Percentiles rank a stretch among this genome's conserved stretches.
Evolutionary conservation across 1,140 invertebrate species (phyloP).

Genomic region (Drosophila chauvacae): DNA sequence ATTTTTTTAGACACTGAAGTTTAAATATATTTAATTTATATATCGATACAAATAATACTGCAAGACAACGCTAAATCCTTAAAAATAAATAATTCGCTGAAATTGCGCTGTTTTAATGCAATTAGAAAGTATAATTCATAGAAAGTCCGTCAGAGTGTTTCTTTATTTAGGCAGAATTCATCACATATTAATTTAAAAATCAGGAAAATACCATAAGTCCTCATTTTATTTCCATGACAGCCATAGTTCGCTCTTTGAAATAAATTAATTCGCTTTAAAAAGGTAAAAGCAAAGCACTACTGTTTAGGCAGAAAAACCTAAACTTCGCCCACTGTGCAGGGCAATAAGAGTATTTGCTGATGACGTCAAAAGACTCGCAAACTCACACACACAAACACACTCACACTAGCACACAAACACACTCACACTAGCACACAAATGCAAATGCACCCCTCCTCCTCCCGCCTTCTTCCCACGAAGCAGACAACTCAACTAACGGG

Average conservation of each 20-base stretch:
- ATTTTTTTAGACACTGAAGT: too few relatives aligned
- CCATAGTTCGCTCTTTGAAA: not conserved
- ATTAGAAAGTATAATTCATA: not conserved
- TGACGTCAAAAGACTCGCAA: constrained; percentile 66
- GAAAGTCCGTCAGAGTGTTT: not conserved
- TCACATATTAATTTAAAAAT: not conserved
- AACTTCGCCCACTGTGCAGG: not conserved
- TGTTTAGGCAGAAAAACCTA: too few relatives aligned
- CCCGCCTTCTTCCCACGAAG: not conserved
- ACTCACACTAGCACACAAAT: constrained; percentile 16
- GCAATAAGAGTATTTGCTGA: constrained; percentile 50
- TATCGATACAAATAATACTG: not conserved
- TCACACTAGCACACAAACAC: constrained; percentile 2
- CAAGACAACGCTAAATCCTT: not conserved
- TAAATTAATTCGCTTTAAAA: too few relatives aligned
- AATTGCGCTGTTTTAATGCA: not conserved
- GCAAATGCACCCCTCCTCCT: constrained; percentile 16
- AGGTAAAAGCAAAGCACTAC: not conserved
- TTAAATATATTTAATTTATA: too few relatives aligned
- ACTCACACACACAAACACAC: constrained; percentile 19
- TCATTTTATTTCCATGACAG: not conserved
- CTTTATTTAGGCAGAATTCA: not conserved
- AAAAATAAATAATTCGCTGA: not conserved
- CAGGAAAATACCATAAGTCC: not conserved
- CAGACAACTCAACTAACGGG: constrained; percentile 50